Conservation (phyloP, 23 tunicate species). For the Styela plicata region DNA sequence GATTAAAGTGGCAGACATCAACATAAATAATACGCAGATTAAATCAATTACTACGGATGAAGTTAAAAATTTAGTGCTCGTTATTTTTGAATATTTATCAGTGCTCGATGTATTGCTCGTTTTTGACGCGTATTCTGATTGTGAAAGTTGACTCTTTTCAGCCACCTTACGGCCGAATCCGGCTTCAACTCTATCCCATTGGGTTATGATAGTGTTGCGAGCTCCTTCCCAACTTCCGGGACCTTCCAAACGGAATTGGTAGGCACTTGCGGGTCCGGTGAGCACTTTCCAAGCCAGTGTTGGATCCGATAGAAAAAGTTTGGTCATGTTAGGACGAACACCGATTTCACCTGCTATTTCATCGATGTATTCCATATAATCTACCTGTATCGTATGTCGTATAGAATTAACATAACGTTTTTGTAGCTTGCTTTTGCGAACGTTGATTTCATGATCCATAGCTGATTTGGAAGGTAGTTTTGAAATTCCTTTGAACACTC, state of each 20-base stretch:
- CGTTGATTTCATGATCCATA: conserved; percentile 9
- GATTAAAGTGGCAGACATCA: neutral
- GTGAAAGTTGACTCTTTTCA: neutral
- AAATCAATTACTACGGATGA: no score
- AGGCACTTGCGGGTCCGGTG: conserved; percentile 32
- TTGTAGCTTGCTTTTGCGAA: neutral
- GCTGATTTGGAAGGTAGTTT: conserved; percentile 23
- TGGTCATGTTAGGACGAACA: conserved; percentile 41
- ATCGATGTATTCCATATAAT: conserved; percentile 73
- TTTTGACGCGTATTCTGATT: no score
- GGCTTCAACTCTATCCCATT: conserved; percentile 28
- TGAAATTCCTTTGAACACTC: conserved; percentile 50
- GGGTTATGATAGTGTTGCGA: conserved; percentile 32
- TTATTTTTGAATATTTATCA: no score
- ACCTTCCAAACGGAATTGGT: conserved; percentile 47
- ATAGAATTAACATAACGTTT: conserved; percentile 30
- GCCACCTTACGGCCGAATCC: conserved; percentile 7
- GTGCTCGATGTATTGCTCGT: no score
- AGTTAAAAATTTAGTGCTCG: no score
- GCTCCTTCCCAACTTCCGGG: conserved; percentile 46
- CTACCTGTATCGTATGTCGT: conserved; percentile 72
- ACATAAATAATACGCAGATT: neutral
- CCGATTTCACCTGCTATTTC: conserved; percentile 53
- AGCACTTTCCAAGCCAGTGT: conserved; percentile 40
- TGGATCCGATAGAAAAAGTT: conserved; percentile 27